These are phyloP conservation scores for Astreopora myriophthalma DNA, from an alignment of 64 coral and sea anemone species.

Conservation along the genomic window DNA sequence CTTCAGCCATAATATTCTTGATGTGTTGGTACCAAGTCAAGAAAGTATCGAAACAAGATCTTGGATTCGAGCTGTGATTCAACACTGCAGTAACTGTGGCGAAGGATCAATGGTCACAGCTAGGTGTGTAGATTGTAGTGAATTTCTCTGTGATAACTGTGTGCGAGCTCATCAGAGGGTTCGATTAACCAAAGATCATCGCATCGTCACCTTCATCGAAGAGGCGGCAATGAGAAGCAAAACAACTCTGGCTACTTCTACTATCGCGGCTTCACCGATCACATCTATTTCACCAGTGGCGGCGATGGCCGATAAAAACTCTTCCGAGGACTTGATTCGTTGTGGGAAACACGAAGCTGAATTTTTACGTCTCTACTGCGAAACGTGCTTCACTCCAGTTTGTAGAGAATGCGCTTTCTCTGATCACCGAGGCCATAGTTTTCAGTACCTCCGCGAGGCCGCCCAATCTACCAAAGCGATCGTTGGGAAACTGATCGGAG, in stretches of 20 bases:
- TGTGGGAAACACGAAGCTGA: constrained; percentile 90
- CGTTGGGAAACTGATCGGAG: constrained; percentile 86
- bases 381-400: constrained; percentile 90
- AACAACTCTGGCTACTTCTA: constrained; percentile 39
- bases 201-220: constrained; percentile 92
- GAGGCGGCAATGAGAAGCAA: constrained; percentile 76
- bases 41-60: constrained; percentile 66
- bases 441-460: constrained; percentile 90
- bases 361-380: constrained; percentile 91
- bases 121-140: constrained; percentile 89
- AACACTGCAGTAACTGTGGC: constrained; percentile 87
- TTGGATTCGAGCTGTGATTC: constrained; percentile 83
- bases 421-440: constrained; percentile 92
- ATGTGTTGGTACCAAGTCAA: constrained; percentile 78
- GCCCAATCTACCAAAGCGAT: constrained; percentile 80
- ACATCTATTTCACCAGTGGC: constrained; percentile 52
- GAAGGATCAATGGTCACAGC: constrained; percentile 95
- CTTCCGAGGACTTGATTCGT: constrained; percentile 63
- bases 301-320: not conserved
- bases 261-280: constrained; percentile 46
- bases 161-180: constrained; percentile 93
- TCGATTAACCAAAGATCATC: constrained; percentile 93
- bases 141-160: constrained; percentile 93
- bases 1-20: constrained; percentile 85
- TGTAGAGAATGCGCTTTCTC: constrained; percentile 89